Conservation (phyloP, 2,797 vertebrate genomes). For the Propithecus perrieri region DNA sequence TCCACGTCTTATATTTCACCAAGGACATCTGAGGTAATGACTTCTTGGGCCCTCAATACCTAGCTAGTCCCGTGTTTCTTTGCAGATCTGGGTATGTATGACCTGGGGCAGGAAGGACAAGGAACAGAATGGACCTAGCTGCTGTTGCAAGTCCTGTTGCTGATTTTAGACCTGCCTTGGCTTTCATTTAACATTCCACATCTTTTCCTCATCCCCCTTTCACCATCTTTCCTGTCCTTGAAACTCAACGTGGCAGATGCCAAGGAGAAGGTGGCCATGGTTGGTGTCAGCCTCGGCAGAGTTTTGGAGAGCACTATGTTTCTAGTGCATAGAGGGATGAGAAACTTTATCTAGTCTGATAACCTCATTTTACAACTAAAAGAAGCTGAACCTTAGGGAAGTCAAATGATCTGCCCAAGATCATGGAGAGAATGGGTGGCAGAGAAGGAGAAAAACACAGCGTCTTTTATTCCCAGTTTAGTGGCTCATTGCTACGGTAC, state of each 20-base stretch:
- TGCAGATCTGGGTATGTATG: neutral
- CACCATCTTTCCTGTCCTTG: neutral
- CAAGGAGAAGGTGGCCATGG: neutral
- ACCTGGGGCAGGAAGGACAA: neutral
- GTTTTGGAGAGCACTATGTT: neutral
- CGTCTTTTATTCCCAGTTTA: neutral
- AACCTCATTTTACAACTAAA: neutral
- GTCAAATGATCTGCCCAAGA: neutral
- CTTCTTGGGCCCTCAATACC: neutral
- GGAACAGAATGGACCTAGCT: neutral
- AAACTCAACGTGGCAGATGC: neutral
- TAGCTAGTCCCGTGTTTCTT: neutral
- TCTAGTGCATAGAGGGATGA: neutral
- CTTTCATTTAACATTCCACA: neutral
- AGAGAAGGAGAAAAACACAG: neutral
- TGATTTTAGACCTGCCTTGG: neutral
- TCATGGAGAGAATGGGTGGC: neutral
- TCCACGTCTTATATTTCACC: neutral
- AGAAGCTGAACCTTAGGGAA: neutral
- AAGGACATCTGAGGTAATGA: neutral
- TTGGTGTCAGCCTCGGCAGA: neutral
- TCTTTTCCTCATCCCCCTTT: neutral
- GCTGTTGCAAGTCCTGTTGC: neutral
- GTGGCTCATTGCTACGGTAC: neutral
- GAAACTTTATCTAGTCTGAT: neutral